These are phyloP conservation scores for Busseola fusca DNA, from an alignment of 2,888 invertebrate genomes.

Conservation along the genomic window DNA sequence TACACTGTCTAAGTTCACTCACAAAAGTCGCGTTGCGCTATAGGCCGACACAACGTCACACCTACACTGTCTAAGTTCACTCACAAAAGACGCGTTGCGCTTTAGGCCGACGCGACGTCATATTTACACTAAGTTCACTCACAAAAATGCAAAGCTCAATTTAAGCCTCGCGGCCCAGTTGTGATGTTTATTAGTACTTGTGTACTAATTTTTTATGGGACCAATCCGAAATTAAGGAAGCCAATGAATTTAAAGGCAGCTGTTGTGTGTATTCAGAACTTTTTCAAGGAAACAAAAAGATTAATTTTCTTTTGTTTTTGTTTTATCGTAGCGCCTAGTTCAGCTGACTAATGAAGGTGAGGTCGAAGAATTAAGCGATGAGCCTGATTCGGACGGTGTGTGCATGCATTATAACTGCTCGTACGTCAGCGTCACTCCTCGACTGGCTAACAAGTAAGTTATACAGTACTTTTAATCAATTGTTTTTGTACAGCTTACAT, in stretches of 20 bases:
- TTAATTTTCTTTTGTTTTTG: neutral
- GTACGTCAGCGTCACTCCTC: conserved; percentile 83
- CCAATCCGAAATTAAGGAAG: neutral
- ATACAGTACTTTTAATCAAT: no score
- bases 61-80: no score
- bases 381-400: conserved; percentile 72
- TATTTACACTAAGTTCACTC: no score
- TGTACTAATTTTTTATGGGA: neutral
- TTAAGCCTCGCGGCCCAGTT: no score
- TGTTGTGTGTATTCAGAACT: neutral
- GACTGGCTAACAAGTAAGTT: conserved; percentile 81
- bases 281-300: no score
- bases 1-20: no score
- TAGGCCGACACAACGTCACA: no score
- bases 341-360: conserved; percentile 79
- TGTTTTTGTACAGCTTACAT: neutral
- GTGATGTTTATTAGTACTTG: neutral
- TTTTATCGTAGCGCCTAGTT: conserved; percentile 72
- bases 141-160: no score
- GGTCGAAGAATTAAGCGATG: conserved; percentile 79
- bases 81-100: no score
- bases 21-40: no score
- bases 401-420: conserved; percentile 85
- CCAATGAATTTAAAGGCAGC: conserved; percentile 3
- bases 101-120: no score